Evolutionary conservation across 2,797 vertebrate genomes (phyloP).

Genomic region (Pipistrellus pipistrellus): DNA sequence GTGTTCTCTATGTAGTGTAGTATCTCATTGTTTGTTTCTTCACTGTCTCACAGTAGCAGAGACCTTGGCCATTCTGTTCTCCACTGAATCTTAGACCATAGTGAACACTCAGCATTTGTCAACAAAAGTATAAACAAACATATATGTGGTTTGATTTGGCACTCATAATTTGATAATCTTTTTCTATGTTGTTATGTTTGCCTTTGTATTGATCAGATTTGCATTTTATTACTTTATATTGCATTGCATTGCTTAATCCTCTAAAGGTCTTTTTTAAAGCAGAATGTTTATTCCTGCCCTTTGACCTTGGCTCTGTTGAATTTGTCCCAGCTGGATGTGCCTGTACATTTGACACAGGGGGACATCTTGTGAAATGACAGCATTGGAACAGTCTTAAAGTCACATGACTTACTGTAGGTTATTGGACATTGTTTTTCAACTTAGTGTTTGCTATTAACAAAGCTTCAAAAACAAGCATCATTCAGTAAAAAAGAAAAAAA

Average conservation of each 20-base stretch:
- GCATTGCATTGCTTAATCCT: not conserved
- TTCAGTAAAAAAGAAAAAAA: not conserved
- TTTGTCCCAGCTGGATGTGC: rapidly evolving
- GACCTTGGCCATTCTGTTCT: not conserved
- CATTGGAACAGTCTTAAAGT: not conserved
- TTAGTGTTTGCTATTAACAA: not conserved
- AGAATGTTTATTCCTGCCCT: not conserved
- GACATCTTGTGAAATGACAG: not conserved
- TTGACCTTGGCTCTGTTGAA: not conserved
- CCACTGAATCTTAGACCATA: not conserved
- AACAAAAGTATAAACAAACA: not conserved
- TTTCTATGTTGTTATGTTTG: not conserved
- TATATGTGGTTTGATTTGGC: not conserved
- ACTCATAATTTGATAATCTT: not conserved
- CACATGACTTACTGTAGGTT: not conserved
- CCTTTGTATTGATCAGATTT: not conserved
- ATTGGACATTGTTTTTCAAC: not conserved
- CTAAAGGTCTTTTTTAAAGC: not conserved
- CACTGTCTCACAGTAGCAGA: not conserved
- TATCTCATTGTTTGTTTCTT: not conserved
- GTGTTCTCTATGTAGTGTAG: not conserved
- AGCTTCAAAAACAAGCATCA: not conserved
- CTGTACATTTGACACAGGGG: not conserved
- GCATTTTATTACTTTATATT: not conserved
- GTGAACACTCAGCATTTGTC: not conserved